Conservation (phyloP, 1,140 invertebrate species). For the Orius insidiosus region DNA sequence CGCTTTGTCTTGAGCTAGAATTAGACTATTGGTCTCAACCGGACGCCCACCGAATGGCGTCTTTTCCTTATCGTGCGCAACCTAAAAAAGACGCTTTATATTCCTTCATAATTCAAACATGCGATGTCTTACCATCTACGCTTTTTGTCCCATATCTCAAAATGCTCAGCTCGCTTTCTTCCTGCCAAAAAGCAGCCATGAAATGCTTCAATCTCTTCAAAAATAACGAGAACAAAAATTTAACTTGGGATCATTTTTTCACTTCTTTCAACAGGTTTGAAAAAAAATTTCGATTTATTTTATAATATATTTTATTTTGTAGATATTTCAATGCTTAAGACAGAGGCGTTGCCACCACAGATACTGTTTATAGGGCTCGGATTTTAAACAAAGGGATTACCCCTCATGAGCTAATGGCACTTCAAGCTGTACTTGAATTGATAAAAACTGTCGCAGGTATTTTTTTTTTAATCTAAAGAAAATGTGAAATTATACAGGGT, state of each 20-base stretch:
- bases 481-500: too few relatives aligned
- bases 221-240: conserved; percentile 31
- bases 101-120: conserved; percentile 77
- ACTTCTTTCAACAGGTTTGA: conserved; percentile 54
- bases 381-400: conserved; percentile 45
- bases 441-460: conserved; percentile 51
- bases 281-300: conserved; percentile 14
- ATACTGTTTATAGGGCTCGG: conserved; percentile 43
- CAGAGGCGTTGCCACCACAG: conserved; percentile 44
- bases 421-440: conserved; percentile 61
- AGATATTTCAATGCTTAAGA: conserved; percentile 36
- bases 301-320: conserved; percentile 14
- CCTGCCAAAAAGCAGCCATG: conserved; percentile 47
- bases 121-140: conserved; percentile 67
- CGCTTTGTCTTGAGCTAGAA: conserved; percentile 46
- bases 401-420: conserved; percentile 69
- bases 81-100: conserved; percentile 44
- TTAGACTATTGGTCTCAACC: conserved; percentile 69
- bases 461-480: background rate
- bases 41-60: conserved; percentile 25
- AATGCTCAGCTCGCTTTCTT: conserved; percentile 68
- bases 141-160: conserved; percentile 74
- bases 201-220: conserved; percentile 78
- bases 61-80: conserved; percentile 24
- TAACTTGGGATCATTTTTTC: conserved; percentile 76